A percentile compares a stretch with the other conserved stretches of the same genome.
Evolutionary conservation across 2,797 vertebrate genomes (phyloP).

Genomic region (Pipistrellus kuhlii): DNA sequence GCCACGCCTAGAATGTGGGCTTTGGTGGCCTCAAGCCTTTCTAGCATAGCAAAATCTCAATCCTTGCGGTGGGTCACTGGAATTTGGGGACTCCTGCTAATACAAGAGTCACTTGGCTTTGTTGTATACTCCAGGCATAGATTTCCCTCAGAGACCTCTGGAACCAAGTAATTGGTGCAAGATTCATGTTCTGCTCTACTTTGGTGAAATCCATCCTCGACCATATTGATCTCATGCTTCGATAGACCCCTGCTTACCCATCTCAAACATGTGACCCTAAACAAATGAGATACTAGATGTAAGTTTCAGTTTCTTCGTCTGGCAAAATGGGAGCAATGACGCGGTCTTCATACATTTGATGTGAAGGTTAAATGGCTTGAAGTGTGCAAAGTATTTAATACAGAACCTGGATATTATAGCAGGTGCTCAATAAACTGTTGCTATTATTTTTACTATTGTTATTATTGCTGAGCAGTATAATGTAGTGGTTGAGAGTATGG

Average conservation of each 20-base stretch:
- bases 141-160: background rate
- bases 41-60: constrained; percentile 4
- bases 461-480: background rate
- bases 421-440: constrained; percentile 22
- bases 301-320: constrained; percentile 56
- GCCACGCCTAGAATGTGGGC: background rate
- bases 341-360: constrained; percentile 50
- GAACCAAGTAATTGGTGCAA: background rate
- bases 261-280: constrained; percentile 38
- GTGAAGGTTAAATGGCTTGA: constrained; percentile 36
- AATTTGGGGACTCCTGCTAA: background rate
- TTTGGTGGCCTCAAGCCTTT: background rate
- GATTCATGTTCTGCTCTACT: background rate
- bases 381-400: constrained; percentile 33
- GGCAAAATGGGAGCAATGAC: constrained; percentile 9
- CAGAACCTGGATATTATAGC: background rate
- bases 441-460: background rate
- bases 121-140: background rate
- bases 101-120: constrained; percentile 9
- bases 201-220: background rate
- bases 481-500: background rate
- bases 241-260: background rate
- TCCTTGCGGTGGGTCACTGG: background rate
- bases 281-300: constrained; percentile 34
- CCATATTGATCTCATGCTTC: background rate